Percentiles rank a stretch among this genome's conserved stretches.
These are phyloP conservation scores for Megaceryle alcyon DNA, from an alignment of 2,797 vertebrate genomes.

Conservation along the genomic window DNA sequence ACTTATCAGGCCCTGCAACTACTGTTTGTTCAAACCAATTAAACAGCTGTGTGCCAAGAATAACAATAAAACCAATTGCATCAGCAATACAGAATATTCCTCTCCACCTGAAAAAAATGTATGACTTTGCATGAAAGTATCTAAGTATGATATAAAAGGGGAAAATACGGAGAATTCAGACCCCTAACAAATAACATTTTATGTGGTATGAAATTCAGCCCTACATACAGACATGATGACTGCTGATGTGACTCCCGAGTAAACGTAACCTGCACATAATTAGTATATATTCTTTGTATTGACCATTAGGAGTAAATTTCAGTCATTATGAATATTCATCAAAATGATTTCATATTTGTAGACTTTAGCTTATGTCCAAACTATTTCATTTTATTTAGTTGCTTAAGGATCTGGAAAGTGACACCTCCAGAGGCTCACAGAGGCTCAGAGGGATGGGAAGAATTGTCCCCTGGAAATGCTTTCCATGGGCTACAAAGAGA, in stretches of 20 bases:
- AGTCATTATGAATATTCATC: background rate
- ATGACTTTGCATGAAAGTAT: background rate
- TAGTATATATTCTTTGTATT: background rate
- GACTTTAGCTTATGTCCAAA: background rate
- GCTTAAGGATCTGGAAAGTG: background rate
- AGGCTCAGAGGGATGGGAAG: background rate
- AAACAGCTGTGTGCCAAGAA: background rate
- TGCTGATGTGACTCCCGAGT: background rate
- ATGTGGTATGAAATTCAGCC: background rate
- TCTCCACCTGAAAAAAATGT: background rate
- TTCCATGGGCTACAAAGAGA: background rate
- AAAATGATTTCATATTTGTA: background rate
- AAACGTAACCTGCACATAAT: background rate
- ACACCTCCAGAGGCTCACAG: background rate
- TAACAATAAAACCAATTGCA: background rate
- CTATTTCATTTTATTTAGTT: background rate
- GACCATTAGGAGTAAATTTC: background rate
- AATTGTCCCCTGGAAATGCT: background rate
- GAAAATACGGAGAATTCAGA: background rate
- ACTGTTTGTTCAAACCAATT: slow-evolving; percentile 31
- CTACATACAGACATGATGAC: background rate
- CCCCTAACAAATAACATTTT: background rate
- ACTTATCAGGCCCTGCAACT: slow-evolving; percentile 12
- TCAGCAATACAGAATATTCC: background rate
- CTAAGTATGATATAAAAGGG: background rate